A percentile compares a stretch with the other conserved stretches of the same genome.
These are phyloP conservation scores for Sicus ferrugineus DNA, from an alignment of 2,888 invertebrate genomes.

Conservation along the genomic window DNA sequence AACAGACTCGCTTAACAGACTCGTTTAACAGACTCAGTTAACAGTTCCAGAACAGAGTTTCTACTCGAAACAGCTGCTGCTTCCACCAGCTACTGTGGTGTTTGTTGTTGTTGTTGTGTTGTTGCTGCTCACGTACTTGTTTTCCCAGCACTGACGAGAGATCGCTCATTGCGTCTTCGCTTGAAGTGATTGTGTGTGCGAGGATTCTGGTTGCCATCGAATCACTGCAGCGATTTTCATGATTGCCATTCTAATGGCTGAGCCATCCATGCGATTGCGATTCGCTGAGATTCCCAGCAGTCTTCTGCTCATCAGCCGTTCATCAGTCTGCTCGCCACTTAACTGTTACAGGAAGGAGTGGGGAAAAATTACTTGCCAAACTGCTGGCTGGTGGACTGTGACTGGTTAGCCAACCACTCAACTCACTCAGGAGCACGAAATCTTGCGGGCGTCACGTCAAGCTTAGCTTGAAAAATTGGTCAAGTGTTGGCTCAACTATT, in stretches of 20 bases:
- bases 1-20: not conserved
- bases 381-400: not conserved
- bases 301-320: not conserved
- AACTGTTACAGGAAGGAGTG: too few relatives aligned
- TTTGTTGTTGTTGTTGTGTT: too few relatives aligned
- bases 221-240: not conserved
- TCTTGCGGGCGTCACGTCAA: not conserved
- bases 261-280: slow-evolving; percentile 9
- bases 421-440: not conserved
- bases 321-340: not conserved
- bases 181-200: slow-evolving; percentile 20
- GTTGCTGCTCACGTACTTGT: slow-evolving; percentile 20
- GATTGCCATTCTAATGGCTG: slow-evolving; percentile 22
- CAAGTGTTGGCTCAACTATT: slow-evolving; percentile 9
- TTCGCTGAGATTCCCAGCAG: too few relatives aligned
- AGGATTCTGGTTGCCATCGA: slow-evolving; percentile 11
- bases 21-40: not conserved
- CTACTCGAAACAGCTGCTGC: slow-evolving; percentile 18
- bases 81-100: too few relatives aligned
- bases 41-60: too few relatives aligned
- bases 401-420: not conserved
- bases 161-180: slow-evolving; percentile 11
- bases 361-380: not conserved
- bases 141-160: not conserved
- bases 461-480: slow-evolving; percentile 14